These are phyloP conservation scores for Ptychodera flava DNA, from an alignment of 35 echinoderm and acorn worm species.

Conservation along the genomic window DNA sequence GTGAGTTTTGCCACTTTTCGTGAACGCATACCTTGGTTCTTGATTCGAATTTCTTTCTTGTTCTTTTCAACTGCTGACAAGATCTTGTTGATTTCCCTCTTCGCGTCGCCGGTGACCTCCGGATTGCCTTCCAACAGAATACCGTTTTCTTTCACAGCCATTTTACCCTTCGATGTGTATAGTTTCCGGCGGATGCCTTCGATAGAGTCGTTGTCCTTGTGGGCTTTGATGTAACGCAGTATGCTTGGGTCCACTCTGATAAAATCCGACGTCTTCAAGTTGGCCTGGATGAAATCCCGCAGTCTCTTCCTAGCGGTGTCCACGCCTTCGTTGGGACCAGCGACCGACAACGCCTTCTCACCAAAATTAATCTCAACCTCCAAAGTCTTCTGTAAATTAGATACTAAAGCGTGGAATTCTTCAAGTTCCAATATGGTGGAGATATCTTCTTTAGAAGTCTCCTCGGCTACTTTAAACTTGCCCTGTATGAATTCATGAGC, in stretches of 20 bases:
- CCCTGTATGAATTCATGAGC: background rate
- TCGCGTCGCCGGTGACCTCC: background rate
- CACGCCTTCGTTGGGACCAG: background rate
- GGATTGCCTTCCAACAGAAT: background rate
- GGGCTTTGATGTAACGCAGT: background rate
- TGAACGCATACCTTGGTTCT: background rate
- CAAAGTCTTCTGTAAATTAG: background rate
- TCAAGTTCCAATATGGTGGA: background rate
- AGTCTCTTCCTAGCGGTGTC: background rate
- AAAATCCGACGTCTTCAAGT: background rate
- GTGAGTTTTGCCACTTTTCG: too few species aligned
- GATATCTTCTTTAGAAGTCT: background rate
- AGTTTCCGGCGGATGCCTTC: background rate
- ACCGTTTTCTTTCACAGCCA: background rate
- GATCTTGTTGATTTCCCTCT: background rate
- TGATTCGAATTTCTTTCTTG: background rate
- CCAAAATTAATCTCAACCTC: background rate
- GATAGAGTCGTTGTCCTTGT: background rate
- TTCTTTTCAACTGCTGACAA: background rate
- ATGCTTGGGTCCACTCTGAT: background rate
- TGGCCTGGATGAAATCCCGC: background rate
- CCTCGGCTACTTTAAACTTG: background rate
- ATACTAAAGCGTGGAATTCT: background rate
- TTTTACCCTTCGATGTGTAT: background rate
- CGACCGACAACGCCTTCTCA: background rate